Evolutionary conservation across 53 echinoderm and acorn worm species (phyloP).

Genomic region (Holothuria leucospilota): DNA sequence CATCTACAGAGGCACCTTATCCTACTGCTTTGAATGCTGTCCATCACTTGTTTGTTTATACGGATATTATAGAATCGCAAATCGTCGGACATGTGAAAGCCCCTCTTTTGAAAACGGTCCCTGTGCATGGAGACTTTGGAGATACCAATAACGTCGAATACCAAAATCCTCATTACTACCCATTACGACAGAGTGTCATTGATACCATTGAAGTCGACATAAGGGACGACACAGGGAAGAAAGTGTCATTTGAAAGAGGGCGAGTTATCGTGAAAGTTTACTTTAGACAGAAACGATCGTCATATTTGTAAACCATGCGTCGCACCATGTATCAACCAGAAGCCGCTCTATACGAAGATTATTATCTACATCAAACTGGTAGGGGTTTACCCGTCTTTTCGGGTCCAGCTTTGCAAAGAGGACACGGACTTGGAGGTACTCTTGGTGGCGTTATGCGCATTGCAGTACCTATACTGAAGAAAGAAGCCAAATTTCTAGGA

Average conservation of each 20-base stretch:
- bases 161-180: constrained; percentile 59
- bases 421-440: constrained; percentile 55
- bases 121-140: constrained; percentile 56
- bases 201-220: constrained; percentile 57
- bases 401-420: constrained; percentile 55
- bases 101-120: constrained; percentile 61
- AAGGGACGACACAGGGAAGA: constrained; percentile 56
- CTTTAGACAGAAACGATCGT: constrained; percentile 58
- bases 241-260: constrained; percentile 68
- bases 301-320: constrained; percentile 2
- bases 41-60: too few species aligned
- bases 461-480: constrained; percentile 52
- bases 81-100: constrained; percentile 55
- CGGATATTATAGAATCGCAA: constrained; percentile 50
- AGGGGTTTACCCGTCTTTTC: constrained; percentile 49
- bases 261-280: constrained; percentile 73
- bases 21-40: constrained; percentile 20
- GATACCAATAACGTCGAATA: constrained; percentile 36
- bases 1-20: not conserved
- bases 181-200: constrained; percentile 53
- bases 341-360: constrained; percentile 10
- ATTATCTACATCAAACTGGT: constrained; percentile 51
- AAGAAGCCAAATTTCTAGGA: constrained; percentile 48
- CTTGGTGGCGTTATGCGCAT: constrained; percentile 49
- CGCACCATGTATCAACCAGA: not conserved